phyloP scores from a whole-genome alignment of 2,113 vertebrate species.

The Seriola dumerili region DNA sequence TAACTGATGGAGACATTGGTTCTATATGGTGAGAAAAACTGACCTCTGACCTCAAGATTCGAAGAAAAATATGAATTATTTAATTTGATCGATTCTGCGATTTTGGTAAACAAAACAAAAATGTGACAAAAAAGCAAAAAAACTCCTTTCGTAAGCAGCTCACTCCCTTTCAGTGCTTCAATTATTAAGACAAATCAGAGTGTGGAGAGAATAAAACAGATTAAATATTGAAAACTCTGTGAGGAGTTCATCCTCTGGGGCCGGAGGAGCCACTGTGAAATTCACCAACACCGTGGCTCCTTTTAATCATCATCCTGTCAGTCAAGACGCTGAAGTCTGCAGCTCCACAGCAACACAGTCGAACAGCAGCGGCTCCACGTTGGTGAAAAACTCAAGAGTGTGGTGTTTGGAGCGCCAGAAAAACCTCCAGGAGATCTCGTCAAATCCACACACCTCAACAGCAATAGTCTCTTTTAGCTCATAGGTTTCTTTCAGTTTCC shows the following conservation, averaged over 20 bases:
- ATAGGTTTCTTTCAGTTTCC: too few relatives aligned
- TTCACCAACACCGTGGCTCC: neutral
- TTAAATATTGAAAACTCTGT: slow-evolving; percentile 37
- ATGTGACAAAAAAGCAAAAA: neutral
- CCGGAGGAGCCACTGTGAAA: too few relatives aligned
- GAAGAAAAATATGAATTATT: neutral
- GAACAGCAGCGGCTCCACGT: too few relatives aligned
- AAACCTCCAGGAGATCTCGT: too few relatives aligned
- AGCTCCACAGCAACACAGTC: neutral
- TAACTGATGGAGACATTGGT: neutral
- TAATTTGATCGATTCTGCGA: neutral
- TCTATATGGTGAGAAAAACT: neutral
- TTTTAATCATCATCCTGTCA: slow-evolving; percentile 3
- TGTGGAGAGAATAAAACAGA: neutral
- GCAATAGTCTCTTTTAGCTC: too few relatives aligned
- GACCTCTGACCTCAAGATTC: neutral
- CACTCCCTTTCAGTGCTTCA: neutral
- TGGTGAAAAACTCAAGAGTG: too few relatives aligned
- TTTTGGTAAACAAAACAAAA: neutral
- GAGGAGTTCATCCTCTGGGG: neutral
- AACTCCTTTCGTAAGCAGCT: neutral
- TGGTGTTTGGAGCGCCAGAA: too few relatives aligned
- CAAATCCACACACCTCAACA: too few relatives aligned
- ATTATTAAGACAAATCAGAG: slow-evolving; percentile 36
- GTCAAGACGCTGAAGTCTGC: neutral